Evolutionary conservation across 2,797 vertebrate genomes (phyloP).

Genomic region (Xyrichtys novacula): DNA sequence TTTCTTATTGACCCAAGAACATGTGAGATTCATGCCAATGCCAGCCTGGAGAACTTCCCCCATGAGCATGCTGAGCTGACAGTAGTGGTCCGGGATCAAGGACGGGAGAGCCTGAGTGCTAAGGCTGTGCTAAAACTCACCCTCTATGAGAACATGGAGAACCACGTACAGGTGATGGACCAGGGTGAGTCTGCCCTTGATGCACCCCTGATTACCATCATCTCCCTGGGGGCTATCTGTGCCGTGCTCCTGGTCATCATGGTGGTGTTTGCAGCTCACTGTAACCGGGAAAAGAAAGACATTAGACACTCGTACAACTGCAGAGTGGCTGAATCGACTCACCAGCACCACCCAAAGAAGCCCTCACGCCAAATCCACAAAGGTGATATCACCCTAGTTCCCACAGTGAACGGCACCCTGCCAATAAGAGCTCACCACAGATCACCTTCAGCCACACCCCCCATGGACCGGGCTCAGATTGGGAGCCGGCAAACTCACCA

Average conservation of each 20-base stretch:
- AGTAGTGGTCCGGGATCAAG: slow-evolving; percentile 92
- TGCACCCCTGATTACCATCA: slow-evolving; percentile 93
- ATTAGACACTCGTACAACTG: slow-evolving; percentile 94
- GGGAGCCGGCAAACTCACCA: slow-evolving; percentile 94
- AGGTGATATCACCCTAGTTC: slow-evolving; percentile 96
- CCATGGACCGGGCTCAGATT: slow-evolving; percentile 93
- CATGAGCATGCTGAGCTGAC: slow-evolving; percentile 87
- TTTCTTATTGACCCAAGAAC: slow-evolving; percentile 92
- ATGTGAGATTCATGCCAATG: slow-evolving; percentile 93
- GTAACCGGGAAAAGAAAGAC: slow-evolving; percentile 95
- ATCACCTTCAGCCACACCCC: slow-evolving; percentile 91
- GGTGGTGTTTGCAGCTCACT: slow-evolving; percentile 92
- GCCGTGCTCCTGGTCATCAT: slow-evolving; percentile 91
- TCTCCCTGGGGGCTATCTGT: slow-evolving; percentile 92
- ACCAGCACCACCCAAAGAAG: slow-evolving; percentile 95
- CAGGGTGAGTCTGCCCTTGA: slow-evolving; percentile 85
- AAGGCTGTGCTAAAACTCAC: slow-evolving; percentile 90
- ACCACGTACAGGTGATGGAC: slow-evolving; percentile 86
- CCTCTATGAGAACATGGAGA: slow-evolving; percentile 87
- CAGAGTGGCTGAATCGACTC: slow-evolving; percentile 93
- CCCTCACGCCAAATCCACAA: slow-evolving; percentile 97
- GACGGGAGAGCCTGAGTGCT: slow-evolving; percentile 90
- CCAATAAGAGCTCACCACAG: slow-evolving; percentile 95
- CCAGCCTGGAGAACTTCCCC: slow-evolving; percentile 88
- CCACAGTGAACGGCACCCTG: slow-evolving; percentile 94